Percentiles rank a stretch among this genome's conserved stretches.
phyloP scores from a whole-genome alignment of 2,888 invertebrate species.

The Drosophila dives region DNA sequence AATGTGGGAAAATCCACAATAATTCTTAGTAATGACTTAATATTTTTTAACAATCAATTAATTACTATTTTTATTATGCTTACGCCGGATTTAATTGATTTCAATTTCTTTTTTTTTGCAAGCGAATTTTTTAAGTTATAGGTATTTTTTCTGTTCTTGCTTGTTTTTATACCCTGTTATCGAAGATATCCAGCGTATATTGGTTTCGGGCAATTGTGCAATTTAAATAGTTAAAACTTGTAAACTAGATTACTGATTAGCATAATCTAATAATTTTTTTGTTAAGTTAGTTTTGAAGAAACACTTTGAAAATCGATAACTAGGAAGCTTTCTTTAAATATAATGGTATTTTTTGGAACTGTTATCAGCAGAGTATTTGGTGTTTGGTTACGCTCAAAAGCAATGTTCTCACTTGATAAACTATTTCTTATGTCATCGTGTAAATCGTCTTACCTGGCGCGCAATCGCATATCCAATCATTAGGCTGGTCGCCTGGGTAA shows the following conservation, averaged over 20 bases:
- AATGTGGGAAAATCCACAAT: too few relatives aligned
- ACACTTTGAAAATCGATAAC: neutral
- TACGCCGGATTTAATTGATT: neutral
- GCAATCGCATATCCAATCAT: slow-evolving; percentile 88
- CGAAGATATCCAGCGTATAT: neutral
- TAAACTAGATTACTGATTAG: neutral
- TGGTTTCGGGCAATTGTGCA: too few relatives aligned
- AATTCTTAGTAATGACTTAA: neutral
- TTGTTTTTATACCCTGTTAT: neutral
- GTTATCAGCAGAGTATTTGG: neutral
- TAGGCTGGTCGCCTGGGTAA: slow-evolving; percentile 88
- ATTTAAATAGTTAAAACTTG: too few relatives aligned
- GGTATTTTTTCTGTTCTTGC: neutral
- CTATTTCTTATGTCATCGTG: slow-evolving; percentile 59
- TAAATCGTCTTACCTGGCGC: slow-evolving; percentile 75
- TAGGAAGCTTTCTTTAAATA: neutral
- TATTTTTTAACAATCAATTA: neutral
- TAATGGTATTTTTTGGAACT: neutral
- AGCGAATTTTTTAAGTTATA: too few relatives aligned
- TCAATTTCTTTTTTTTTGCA: neutral
- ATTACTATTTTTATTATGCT: neutral
- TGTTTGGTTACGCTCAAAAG: neutral
- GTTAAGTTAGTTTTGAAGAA: neutral
- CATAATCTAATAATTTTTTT: neutral
- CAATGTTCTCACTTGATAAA: neutral